These are phyloP conservation scores for Mycetomoellerius zeteki DNA, from an alignment of 1,140 invertebrate species.

Conservation along the genomic window DNA sequence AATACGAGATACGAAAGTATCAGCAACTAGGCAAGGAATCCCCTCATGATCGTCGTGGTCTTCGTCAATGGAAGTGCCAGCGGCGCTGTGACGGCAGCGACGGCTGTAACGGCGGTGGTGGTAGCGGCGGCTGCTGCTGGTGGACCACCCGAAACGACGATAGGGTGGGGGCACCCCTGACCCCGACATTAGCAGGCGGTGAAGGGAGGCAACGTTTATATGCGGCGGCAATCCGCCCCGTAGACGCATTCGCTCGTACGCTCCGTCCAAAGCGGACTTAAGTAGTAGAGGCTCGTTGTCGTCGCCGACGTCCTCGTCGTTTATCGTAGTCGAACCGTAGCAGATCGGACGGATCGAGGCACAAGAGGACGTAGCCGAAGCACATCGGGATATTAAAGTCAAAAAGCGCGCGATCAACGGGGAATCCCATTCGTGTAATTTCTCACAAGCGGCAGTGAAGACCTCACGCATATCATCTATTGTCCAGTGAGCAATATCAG, in stretches of 20 bases:
- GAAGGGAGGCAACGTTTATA: constrained; percentile 88
- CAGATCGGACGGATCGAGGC: constrained; percentile 39
- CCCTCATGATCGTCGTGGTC: constrained; percentile 36
- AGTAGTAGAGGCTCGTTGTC: constrained; percentile 47
- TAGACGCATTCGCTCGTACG: constrained; percentile 87
- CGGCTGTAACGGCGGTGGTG: constrained; percentile 53
- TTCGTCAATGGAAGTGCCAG: constrained; percentile 52
- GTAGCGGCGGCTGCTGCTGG: constrained; percentile 68
- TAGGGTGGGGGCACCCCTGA: constrained; percentile 86
- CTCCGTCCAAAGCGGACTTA: constrained; percentile 85
- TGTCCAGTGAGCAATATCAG: constrained; percentile 26
- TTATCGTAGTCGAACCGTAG: constrained; percentile 54
- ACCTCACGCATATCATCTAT: constrained; percentile 23
- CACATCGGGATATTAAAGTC: constrained; percentile 40
- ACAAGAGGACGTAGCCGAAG: constrained; percentile 33
- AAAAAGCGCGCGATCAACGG: constrained; percentile 31
- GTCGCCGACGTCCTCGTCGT: constrained; percentile 40
- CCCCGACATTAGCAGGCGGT: constrained; percentile 82
- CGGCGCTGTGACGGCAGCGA: constrained; percentile 38
- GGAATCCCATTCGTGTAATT: constrained; percentile 35
- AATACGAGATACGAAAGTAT: constrained; percentile 8
- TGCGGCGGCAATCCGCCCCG: constrained; percentile 85
- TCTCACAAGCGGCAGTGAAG: constrained; percentile 62
- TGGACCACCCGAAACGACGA: constrained; percentile 81
- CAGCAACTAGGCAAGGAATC: constrained; percentile 1